These are phyloP conservation scores for Pogonocherus hispidulus DNA, from an alignment of 2,888 invertebrate species.

Conservation along the genomic window DNA sequence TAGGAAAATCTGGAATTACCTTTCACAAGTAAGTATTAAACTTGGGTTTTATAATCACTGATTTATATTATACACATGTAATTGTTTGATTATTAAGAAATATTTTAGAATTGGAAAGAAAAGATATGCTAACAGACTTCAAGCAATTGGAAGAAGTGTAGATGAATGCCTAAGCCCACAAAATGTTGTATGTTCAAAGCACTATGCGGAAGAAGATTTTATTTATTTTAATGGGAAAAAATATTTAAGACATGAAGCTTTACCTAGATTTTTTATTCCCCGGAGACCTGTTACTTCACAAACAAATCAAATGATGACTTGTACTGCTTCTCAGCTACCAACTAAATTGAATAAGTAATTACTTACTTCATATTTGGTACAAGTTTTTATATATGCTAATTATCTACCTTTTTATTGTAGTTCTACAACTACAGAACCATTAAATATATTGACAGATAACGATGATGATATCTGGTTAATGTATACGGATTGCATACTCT, in stretches of 20 bases:
- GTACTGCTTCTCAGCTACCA: not conserved
- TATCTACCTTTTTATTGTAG: conserved; percentile 8
- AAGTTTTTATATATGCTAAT: not conserved
- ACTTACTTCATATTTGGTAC: not conserved
- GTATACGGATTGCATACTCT: conserved; percentile 8
- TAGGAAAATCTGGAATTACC: conserved; percentile 22
- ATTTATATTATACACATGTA: not conserved
- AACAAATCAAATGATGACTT: conserved; percentile 1
- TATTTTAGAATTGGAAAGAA: conserved; percentile 26
- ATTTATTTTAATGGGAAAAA: conserved; percentile 26
- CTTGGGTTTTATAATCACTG: not conserved
- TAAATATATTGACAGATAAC: not conserved
- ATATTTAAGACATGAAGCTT: conserved; percentile 24
- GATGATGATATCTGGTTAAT: conserved; percentile 17
- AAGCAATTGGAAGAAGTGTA: conserved; percentile 25
- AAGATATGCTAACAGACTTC: conserved; percentile 21
- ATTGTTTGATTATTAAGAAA: not conserved
- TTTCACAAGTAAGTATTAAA: conserved; percentile 23
- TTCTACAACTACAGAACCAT: not conserved
- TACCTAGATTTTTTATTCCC: conserved; percentile 20
- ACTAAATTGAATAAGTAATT: not conserved
- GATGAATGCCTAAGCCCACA: conserved; percentile 27
- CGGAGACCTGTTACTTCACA: conserved; percentile 9
- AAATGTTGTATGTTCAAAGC: conserved; percentile 27
- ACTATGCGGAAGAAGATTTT: conserved; percentile 20